phyloP scores from a whole-genome alignment of 2,113 vertebrate species.

The Lates calcarifer region DNA sequence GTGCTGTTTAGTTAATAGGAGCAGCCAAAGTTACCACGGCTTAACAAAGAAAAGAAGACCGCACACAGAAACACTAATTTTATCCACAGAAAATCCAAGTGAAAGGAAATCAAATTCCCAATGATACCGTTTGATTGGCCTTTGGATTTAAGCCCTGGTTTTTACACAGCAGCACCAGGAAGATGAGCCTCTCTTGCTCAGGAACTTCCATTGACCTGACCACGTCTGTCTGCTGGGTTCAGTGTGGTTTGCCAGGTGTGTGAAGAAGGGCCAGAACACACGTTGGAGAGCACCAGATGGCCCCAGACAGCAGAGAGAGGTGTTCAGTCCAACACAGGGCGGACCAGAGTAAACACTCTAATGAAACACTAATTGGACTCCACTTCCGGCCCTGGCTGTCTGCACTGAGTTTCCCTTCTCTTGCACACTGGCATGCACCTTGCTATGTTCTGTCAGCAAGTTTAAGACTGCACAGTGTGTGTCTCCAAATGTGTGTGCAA shows the following conservation, averaged over 20 bases:
- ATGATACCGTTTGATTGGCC: background rate
- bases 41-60: constrained; percentile 27
- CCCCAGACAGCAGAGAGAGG: constrained; percentile 46
- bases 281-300: constrained; percentile 22
- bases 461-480: constrained; percentile 13
- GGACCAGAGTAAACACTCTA: constrained; percentile 74
- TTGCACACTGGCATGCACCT: constrained; percentile 41
- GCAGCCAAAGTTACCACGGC: constrained; percentile 7
- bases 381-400: constrained; percentile 59
- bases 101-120: constrained; percentile 11
- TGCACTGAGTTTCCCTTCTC: constrained; percentile 46
- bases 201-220: constrained; percentile 15
- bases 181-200: constrained; percentile 27
- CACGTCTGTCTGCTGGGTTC: constrained; percentile 19
- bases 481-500: constrained; percentile 14
- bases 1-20: constrained; percentile 10
- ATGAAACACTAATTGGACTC: constrained; percentile 73
- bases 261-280: constrained; percentile 54
- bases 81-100: constrained; percentile 13
- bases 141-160: background rate
- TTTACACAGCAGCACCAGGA: background rate
- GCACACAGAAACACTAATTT: constrained; percentile 18
- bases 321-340: constrained; percentile 31
- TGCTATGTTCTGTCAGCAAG: constrained; percentile 34
- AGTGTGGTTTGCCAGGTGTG: constrained; percentile 54